Evolutionary conservation across 2,797 vertebrate species (phyloP), one percentile per base, ranked within the genome.

Genomic region (Naso thynnoides): DNA sequence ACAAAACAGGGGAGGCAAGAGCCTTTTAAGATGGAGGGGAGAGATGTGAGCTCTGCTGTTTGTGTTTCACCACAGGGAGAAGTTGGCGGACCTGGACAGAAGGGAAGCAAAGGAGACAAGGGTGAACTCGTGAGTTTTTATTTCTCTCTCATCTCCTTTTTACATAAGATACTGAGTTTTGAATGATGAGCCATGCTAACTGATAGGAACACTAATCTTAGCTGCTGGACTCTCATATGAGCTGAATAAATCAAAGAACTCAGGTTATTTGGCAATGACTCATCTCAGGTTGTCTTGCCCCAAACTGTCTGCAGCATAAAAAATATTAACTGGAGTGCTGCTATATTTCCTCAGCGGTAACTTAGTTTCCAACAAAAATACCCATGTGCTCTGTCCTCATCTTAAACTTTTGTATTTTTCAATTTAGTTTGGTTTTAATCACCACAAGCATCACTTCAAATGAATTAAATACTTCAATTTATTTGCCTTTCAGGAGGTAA

Each of bases 31-130:
- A 86, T 82, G 53, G 39, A 70, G 45, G 62, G 16, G 47, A 73
- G 54, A 79, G 63, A 63, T 82, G 65, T 85, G 88, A 91, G n/a
- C 81, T 79, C 19, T 78, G 86, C 74, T 83, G 56, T 90, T 83
- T 88, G 83, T 88, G 70, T 92, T 88, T 61, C 79, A 33, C 79
- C 84, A 83, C 78, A 99, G 98, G 98, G 98, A 90, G 98, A 99
- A 95, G 98, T 99, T 64, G 98, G 98, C 55, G 98, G 97, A 87
- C 96, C 98, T 0, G 98, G 98, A 73, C 98, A 99, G 88, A 99
- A 99, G 87, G 98, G 98, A 81, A 95, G 96, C 89, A 99, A 99
- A 93, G 98, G 96, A 65, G 97, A 97, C 95, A 99, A 98, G 91
- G 98, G 98, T 76, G 98, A 99, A 93, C 96, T 96, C 0, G 98